Evolutionary conservation across 2,113 vertebrate genomes (phyloP), one percentile per base, ranked within the genome.

Genomic region (Salvelinus sp.): DNA sequence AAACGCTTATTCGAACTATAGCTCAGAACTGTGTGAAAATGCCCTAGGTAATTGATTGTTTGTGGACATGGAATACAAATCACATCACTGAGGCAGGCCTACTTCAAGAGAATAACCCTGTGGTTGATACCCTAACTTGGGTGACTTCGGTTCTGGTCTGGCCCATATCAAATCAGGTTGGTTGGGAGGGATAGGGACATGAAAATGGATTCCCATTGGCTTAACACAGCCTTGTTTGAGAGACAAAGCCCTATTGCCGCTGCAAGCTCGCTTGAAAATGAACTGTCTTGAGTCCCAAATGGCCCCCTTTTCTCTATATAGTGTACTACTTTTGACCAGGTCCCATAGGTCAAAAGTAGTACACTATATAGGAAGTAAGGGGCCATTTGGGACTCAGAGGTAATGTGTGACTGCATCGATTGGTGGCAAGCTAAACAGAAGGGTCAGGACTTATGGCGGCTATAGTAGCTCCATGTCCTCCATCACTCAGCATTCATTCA

Each of bases 401-500:
- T 44, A 44, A 44, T 44, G 38, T 44, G 7, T 44, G 38, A 44
- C 47, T 66, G 70, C 0, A 57, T 76, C 60, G 74, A 83, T 69
- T 18, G 7, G 38, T 75, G 62, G 74, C 74, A 73, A 44, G 54
- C 75, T 44, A 72, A 58, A 65, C 69, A 66, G 38, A 69, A 74
- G 79, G 62, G 81, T 70, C 79, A 33, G 65, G 73, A 76, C 48
- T 33, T 64, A 77, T 76, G 73, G 18, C 74, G 62, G 76, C 72
- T 73, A 64, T n/a, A 65, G 66, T 66, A 20, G 70, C 73, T 54
- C 60, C 69, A 23, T 62, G 73, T 76, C 69, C 79, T 69, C 85
- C 69, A 75, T 83, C 63, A 70, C 79, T 85, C 81, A 74, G 62
- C 9, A 65, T 70, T 54, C 73, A 71, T 65, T 80, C 69, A 76